These are phyloP conservation scores for Pseudonaja textilis DNA, from an alignment of 2,113 vertebrate species.

Conservation along the genomic window DNA sequence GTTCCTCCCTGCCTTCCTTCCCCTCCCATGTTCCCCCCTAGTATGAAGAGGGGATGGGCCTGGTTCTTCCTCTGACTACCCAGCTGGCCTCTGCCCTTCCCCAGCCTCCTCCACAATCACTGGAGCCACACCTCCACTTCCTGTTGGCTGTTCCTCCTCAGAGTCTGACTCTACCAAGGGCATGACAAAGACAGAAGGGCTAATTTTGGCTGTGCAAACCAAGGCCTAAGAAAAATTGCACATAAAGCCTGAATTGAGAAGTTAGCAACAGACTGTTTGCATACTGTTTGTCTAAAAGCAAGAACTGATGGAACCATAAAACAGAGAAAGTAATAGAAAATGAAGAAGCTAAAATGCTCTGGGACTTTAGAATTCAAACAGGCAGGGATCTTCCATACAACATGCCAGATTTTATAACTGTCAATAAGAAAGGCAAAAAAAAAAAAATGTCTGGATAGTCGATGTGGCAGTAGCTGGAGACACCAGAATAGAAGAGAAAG, in stretches of 20 bases:
- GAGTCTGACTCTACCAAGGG: too few relatives aligned
- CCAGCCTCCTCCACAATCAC: too few relatives aligned
- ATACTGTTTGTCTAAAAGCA: neutral
- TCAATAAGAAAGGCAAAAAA: neutral
- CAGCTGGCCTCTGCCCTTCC: too few relatives aligned
- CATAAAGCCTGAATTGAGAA: neutral
- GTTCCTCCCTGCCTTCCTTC: too few relatives aligned
- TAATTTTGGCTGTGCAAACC: too few relatives aligned
- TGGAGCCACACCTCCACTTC: too few relatives aligned
- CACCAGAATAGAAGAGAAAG: neutral
- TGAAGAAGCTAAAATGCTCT: neutral
- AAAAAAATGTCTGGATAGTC: too few relatives aligned
- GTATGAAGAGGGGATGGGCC: too few relatives aligned
- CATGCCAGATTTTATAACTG: neutral
- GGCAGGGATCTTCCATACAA: neutral
- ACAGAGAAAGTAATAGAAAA: neutral
- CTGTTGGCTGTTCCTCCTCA: too few relatives aligned
- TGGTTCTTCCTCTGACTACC: too few relatives aligned
- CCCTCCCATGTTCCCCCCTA: too few relatives aligned
- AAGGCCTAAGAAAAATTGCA: neutral
- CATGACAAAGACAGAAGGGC: too few relatives aligned
- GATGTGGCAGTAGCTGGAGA: neutral
- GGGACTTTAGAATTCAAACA: neutral
- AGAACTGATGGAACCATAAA: neutral
- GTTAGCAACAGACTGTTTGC: neutral